Evolutionary conservation across 1,140 invertebrate species (phyloP).

Genomic region (Anastrepha obliqua): DNA sequence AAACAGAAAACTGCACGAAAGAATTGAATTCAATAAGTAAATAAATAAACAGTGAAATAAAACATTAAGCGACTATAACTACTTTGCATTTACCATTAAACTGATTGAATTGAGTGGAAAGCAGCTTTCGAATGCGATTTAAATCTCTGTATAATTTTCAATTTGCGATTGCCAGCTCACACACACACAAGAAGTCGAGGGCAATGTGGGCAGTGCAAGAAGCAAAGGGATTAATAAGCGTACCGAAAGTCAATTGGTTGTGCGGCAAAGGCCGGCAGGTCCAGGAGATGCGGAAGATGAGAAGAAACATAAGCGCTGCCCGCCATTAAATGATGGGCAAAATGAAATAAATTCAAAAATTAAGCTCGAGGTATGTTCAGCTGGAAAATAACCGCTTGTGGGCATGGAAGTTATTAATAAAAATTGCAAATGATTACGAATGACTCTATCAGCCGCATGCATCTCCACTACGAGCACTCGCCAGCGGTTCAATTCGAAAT

Average conservation of each 20-base stretch:
- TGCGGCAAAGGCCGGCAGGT: neutral
- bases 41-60: neutral
- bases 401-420: conserved; percentile 8
- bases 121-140: conserved; percentile 24
- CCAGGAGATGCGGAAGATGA: neutral
- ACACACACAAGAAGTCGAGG: neutral
- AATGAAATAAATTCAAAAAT: conserved; percentile 12
- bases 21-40: neutral
- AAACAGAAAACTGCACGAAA: neutral
- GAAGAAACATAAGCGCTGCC: neutral
- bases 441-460: neutral
- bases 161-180: neutral
- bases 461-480: neutral
- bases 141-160: conserved; percentile 17
- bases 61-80: neutral
- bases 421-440: neutral
- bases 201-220: no score
- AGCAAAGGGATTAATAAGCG: no score
- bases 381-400: neutral
- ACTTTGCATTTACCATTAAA: neutral
- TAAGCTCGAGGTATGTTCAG: neutral
- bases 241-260: neutral
- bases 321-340: neutral
- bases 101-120: neutral
- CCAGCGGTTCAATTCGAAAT: no score